Base-by-base conservation (phyloP, 1,140 invertebrate species). In the Brachionus asplanchnoidis region DNA sequence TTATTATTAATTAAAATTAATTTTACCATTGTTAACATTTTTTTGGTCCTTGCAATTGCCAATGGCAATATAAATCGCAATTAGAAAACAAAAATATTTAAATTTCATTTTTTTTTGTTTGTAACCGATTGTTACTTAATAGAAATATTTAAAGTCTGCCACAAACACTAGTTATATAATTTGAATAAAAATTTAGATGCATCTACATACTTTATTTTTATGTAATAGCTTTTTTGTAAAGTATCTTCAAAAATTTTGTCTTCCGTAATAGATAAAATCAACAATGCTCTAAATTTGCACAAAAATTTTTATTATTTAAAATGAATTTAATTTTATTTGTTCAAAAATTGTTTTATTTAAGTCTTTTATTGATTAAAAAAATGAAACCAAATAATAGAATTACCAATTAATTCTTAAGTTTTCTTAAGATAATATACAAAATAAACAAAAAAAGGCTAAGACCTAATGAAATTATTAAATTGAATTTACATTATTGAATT, bases 401-500 rank as follows among this genome's bases (percentile, higher is more conserved):
- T 17, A 56, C n/a, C 50, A 56, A n/a, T 56, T 17, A 56, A 60
- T 60, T 60, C 53, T 20, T 60, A 23, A 60, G 53, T 60, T 60
- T 60, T 7, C 20, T 60, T 60, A 60, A 60, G 20, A 60, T n/a
- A 60, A 60, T 60, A 8, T 60, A 60, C 53, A 60, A 60, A 73
- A 73, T 42, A 9, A 73, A 73, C 17, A 42, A 40, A 73, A n/a
- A 42, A 73, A 73, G 36, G 40, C 14, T 40, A 42, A 70, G 40
- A 42, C 17, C 32, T 17, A 40, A 20, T 42, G 40, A 73, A 2
- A 42, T 73, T 20, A 4, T 9, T 11, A 12, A 73, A 42, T 68
- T 68, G 26, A 32, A 32, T 68, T 73, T 73, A 73, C 68, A 42
- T 42, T 40, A 73, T 40, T 73, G 28, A 73, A 73, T 73, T 42